These are phyloP conservation scores for Scelioninae gen. 2 DNA, from an alignment of 2,888 invertebrate species.

Conservation along the genomic window DNA sequence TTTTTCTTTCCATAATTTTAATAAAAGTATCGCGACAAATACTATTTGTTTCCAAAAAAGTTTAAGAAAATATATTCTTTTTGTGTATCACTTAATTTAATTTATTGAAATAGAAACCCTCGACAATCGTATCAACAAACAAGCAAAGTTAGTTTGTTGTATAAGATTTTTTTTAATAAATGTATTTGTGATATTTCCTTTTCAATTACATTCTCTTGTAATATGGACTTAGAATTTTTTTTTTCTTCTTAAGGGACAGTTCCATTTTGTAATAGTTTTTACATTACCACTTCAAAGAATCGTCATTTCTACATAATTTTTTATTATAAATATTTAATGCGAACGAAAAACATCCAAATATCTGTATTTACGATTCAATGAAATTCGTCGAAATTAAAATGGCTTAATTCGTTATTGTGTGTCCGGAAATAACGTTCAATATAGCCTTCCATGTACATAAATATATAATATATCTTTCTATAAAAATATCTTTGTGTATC, in stretches of 20 bases:
- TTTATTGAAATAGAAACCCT: slow-evolving; percentile 1
- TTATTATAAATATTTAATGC: slow-evolving; percentile 4
- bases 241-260: slow-evolving; percentile 62
- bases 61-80: neutral
- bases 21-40: slow-evolving; percentile 2
- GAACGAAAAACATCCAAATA: slow-evolving; percentile 1
- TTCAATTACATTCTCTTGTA: slow-evolving; percentile 26
- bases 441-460: slow-evolving; percentile 59
- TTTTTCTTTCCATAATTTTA: neutral
- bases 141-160: slow-evolving; percentile 2
- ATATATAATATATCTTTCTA: slow-evolving; percentile 55
- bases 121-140: slow-evolving; percentile 52
- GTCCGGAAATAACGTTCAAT: slow-evolving; percentile 48
- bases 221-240: slow-evolving; percentile 38
- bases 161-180: slow-evolving; percentile 8
- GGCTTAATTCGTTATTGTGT: slow-evolving; percentile 34
- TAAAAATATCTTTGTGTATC: slow-evolving; percentile 42
- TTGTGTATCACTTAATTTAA: neutral
- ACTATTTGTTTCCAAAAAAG: neutral
- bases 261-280: slow-evolving; percentile 63
- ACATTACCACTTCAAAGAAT: slow-evolving; percentile 32
- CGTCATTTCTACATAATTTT: slow-evolving; percentile 26
- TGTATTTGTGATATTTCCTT: slow-evolving; percentile 37
- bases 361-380: slow-evolving; percentile 29
- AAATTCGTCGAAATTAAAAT: slow-evolving; percentile 30